Conservation (phyloP, 1,140 invertebrate genomes). For the Temnothorax curvispinosus region DNA sequence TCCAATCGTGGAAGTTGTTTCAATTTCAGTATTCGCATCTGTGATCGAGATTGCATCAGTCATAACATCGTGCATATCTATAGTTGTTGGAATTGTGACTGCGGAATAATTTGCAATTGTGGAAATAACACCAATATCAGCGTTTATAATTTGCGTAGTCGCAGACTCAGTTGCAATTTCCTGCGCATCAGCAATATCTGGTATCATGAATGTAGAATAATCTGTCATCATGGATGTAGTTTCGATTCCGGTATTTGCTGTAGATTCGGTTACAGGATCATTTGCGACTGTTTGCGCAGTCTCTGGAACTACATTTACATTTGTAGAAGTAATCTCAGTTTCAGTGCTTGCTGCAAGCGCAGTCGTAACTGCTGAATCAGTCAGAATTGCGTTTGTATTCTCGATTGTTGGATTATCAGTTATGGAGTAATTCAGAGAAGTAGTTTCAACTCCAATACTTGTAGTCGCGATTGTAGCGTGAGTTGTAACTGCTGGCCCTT, state of each 20-base stretch:
- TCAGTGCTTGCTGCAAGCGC: neutral
- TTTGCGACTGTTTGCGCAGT: neutral
- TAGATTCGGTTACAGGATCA: neutral
- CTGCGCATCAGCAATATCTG: neutral
- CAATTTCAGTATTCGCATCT: neutral
- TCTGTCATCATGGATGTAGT: neutral
- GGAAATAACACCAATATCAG: neutral
- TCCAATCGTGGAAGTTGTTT: neutral
- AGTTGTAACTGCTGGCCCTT: neutral
- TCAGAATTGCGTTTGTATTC: neutral
- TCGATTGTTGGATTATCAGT: neutral
- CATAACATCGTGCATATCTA: neutral
- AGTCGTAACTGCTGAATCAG: neutral
- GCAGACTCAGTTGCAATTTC: neutral
- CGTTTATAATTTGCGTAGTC: too few relatives aligned
- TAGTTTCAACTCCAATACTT: neutral
- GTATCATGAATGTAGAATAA: neutral
- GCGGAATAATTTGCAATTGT: neutral
- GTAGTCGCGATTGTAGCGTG: constrained; percentile 2
- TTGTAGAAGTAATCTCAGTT: neutral
- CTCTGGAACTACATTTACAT: neutral
- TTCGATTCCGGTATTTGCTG: neutral
- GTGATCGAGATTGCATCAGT: neutral
- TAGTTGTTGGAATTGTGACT: neutral
- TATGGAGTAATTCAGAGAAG: neutral